Conservation (phyloP, 2,797 vertebrate species). For the Rhynchotus rufescens region DNA sequence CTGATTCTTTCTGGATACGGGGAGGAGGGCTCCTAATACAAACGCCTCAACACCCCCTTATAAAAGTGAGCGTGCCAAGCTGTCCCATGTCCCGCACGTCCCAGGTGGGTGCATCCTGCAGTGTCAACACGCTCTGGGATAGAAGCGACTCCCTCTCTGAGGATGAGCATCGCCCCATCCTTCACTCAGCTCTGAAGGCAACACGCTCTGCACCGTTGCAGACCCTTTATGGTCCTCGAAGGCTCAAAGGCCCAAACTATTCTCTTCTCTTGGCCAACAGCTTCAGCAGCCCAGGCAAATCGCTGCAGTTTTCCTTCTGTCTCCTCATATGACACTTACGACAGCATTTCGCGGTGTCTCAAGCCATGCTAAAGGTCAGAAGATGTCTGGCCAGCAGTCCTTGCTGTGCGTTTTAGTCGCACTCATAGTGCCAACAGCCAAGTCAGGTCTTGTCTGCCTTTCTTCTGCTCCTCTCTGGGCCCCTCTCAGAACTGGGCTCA, state of each 20-base stretch:
- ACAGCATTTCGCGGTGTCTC: not conserved
- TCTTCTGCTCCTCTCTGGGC: not conserved
- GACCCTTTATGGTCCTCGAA: not conserved
- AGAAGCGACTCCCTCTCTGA: not conserved
- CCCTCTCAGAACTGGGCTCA: not conserved
- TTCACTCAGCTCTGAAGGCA: not conserved
- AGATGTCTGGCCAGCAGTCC: not conserved
- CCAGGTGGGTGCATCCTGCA: not conserved
- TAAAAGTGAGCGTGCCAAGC: not conserved
- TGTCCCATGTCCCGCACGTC: not conserved
- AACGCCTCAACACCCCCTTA: not conserved
- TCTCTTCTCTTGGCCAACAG: not conserved
- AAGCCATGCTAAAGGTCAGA: constrained; percentile 8
- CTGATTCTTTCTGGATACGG: not conserved
- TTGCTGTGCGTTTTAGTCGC: not conserved
- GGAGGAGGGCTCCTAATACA: not conserved
- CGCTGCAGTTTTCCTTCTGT: not conserved
- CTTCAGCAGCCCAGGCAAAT: not conserved
- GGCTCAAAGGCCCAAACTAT: not conserved
- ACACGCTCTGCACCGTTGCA: not conserved
- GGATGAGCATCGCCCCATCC: accelerated
- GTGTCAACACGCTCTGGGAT: not conserved
- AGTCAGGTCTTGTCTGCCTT: not conserved
- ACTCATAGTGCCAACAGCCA: not conserved
- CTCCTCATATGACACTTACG: not conserved